phyloP scores from a whole-genome alignment of 2,797 vertebrate species.

The Cebuella pygmaea region DNA sequence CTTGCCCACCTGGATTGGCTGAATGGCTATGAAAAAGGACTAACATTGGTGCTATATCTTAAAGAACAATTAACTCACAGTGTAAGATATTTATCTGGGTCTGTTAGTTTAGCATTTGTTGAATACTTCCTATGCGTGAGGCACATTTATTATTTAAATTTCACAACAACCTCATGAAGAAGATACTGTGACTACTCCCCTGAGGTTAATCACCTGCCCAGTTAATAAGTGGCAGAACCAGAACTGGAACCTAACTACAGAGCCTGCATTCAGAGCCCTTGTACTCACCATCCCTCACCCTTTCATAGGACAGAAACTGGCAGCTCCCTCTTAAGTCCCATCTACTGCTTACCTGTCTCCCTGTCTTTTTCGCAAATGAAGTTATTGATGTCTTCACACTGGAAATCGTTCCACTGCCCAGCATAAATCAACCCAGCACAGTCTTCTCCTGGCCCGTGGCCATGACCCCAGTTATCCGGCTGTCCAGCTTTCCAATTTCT shows the following conservation, averaged over 20 bases:
- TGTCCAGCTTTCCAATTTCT: constrained; percentile 96
- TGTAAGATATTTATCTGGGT: not conserved
- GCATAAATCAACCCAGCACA: constrained; percentile 92
- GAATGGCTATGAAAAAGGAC: not conserved
- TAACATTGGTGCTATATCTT: not conserved
- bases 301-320: not conserved
- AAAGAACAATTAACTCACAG: constrained; percentile 27
- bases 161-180: not conserved
- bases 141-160: not conserved
- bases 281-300: not conserved
- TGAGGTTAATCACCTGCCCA: not conserved
- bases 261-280: not conserved
- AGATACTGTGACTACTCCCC: not conserved
- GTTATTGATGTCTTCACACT: constrained; percentile 93
- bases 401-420: constrained; percentile 96
- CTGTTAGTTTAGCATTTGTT: not conserved
- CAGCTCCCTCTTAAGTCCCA: not conserved
- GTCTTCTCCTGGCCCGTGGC: constrained; percentile 91
- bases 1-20: not conserved
- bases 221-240: not conserved
- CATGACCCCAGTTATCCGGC: constrained; percentile 94
- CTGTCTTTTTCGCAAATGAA: constrained; percentile 95
- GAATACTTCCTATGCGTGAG: not conserved
- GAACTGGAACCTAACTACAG: not conserved
- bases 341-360: constrained; percentile 87